These are phyloP conservation scores for Poeciliopsis prolifica DNA, from an alignment of 2,113 vertebrate genomes.

Conservation along the genomic window DNA sequence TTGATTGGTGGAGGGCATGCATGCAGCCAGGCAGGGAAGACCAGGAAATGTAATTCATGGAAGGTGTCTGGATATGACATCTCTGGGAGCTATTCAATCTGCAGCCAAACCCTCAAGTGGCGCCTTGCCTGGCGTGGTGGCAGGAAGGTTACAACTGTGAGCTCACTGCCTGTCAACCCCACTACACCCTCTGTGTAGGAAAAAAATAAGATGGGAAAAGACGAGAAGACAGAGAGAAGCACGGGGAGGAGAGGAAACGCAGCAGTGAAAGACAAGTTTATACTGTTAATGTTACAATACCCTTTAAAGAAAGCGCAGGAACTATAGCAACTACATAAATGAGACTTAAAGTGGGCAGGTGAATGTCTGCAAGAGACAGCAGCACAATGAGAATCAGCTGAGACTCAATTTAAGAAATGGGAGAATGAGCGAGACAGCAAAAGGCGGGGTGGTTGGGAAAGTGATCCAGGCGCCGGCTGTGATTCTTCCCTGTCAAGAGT, in stretches of 20 bases:
- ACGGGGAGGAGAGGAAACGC: background rate
- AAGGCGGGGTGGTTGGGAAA: conserved; percentile 60
- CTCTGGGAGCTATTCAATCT: conserved; percentile 78
- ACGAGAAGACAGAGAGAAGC: conserved; percentile 5
- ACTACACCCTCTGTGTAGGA: conserved; percentile 49
- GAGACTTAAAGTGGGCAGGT: conserved; percentile 37
- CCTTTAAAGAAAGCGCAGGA: conserved; percentile 15
- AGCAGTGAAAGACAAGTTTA: conserved; percentile 26
- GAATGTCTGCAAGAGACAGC: conserved; percentile 40
- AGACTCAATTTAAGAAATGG: conserved; percentile 38
- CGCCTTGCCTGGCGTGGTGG: conserved; percentile 71
- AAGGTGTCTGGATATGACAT: conserved; percentile 77
- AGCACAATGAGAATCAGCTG: conserved; percentile 48
- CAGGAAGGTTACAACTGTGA: conserved; percentile 75
- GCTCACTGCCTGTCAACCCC: conserved; percentile 74
- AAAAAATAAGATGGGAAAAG: conserved; percentile 12
- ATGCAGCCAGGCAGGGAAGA: conserved; percentile 72
- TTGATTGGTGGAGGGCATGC: conserved; percentile 64
- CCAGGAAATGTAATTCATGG: conserved; percentile 76
- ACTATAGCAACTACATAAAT: conserved; percentile 48
- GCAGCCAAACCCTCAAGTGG: conserved; percentile 75
- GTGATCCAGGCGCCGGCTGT: conserved; percentile 60
- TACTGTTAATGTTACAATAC: conserved; percentile 13
- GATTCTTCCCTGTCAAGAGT: conserved; percentile 60
- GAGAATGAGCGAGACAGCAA: conserved; percentile 48